phyloP scores from a whole-genome alignment of 2,888 invertebrate genomes.

The Xylota sylvarum region DNA sequence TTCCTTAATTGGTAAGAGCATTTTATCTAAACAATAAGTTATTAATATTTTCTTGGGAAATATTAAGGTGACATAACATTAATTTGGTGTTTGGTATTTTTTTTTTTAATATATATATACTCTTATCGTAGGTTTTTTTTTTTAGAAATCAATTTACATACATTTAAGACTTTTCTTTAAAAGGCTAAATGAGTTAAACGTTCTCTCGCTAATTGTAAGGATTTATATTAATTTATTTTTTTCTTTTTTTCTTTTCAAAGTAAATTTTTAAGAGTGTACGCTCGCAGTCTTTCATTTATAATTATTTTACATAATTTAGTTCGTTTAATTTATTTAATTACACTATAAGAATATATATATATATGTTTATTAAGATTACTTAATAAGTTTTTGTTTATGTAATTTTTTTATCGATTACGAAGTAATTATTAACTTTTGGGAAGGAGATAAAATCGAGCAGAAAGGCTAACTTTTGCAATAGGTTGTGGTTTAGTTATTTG shows the following conservation, averaged over 20 bases:
- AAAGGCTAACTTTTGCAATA: background rate
- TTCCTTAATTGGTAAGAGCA: conserved; percentile 36
- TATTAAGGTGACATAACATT: conserved; percentile 33
- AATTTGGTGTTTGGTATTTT: conserved; percentile 37
- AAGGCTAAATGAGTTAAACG: conserved; percentile 24
- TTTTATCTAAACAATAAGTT: conserved; percentile 3
- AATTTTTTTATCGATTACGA: background rate
- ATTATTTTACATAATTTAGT: conserved; percentile 55
- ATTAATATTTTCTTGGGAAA: conserved; percentile 11
- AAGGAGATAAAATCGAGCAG: background rate
- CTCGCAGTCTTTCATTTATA: conserved; percentile 74
- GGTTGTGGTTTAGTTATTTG: background rate
- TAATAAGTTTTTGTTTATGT: conserved; percentile 1
- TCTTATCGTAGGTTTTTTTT: conserved; percentile 14
- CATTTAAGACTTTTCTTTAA: conserved; percentile 26
- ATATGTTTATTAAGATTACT: conserved; percentile 6
- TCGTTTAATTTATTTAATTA: conserved; percentile 29
- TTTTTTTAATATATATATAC: background rate
- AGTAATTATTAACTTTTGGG: conserved; percentile 5
- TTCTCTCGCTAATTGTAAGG: conserved; percentile 4
- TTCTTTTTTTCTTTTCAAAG: too few species aligned
- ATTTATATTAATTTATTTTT: background rate
- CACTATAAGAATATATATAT: conserved; percentile 26
- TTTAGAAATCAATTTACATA: conserved; percentile 27
- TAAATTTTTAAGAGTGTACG: conserved; percentile 71